Base-by-base conservation (phyloP, 2,113 vertebrate genomes). In the Ramphastos sulfuratus region DNA sequence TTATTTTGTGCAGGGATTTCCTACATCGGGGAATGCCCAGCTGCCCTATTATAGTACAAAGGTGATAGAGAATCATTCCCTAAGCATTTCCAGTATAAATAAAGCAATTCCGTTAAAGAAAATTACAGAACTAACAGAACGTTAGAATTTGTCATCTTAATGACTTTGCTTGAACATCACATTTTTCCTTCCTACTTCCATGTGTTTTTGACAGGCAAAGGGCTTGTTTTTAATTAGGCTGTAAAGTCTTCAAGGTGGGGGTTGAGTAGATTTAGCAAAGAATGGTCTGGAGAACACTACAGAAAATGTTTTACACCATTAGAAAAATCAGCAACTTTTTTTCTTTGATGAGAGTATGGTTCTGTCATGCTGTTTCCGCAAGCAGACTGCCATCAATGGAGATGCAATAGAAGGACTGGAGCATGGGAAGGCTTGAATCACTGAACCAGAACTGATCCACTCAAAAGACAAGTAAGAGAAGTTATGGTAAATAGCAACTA, bases 31-130 rank as follows among this genome's bases (percentile, higher is more conserved):
- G 91, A 96, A 94, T 89, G 70, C 93, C 96, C 93, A 94, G 87
- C 92, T 96, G 95, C 92, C 78, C 78, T 95, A 25, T 93, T 95
- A 92, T 7, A 10, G 71, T 82, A 94, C 94, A 93, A 93, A 96
- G 85, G 90, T 91, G 93, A 90, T 73, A 61, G 88, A 92, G 80
- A 96, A 94, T 94, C 88, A 91, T 95, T 87, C 82, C 61, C 33
- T 69, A 95, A 93, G 92, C 66, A 94, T 95, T 91, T 95, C 85
- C 85, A 95, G 90, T 63, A 33, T 94, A 95, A 96, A 95, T 91
- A 96, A 94, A 94, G 63, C 55, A 90, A 88, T 94, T 88, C 74
- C 86, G 73, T 76, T 95, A n/a, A 78, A 84, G 77, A 94, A 95
- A 95, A 90, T 88, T 88, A 39, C 85, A 94, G 90, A 95, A 91